phyloP scores from a whole-genome alignment of 92 coral and sea anemone genomes.

The Bergia puertoricense region DNA sequence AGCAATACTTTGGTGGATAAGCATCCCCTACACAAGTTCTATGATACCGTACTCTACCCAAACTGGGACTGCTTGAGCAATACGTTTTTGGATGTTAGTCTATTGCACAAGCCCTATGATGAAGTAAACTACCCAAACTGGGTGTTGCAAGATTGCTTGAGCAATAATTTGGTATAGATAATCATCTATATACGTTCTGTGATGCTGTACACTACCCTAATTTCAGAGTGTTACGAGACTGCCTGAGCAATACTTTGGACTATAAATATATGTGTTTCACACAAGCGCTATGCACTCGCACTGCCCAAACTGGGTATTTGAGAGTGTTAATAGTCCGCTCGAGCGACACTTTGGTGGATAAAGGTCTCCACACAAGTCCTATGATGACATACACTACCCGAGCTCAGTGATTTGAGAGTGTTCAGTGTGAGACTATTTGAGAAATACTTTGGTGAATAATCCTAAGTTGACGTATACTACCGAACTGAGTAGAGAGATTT shows the following conservation, averaged over 20 bases:
- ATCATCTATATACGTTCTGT: slow-evolving; percentile 58
- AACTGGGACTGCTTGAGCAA: slow-evolving; percentile 51
- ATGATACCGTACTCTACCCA: slow-evolving; percentile 71
- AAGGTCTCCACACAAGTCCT: slow-evolving; percentile 59
- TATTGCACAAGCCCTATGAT: slow-evolving; percentile 75
- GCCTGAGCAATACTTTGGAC: no score
- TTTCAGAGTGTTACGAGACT: no score
- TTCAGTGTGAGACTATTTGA: no score
- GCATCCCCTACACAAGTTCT: slow-evolving; percentile 60
- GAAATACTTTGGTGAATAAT: no score
- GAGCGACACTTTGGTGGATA: slow-evolving; percentile 48
- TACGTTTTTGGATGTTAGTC: slow-evolving; percentile 26
- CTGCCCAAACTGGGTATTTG: slow-evolving; percentile 49
- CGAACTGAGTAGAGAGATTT: no score
- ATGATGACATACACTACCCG: slow-evolving; percentile 76
- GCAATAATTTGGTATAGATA: slow-evolving; percentile 40
- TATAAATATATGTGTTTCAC: no score
- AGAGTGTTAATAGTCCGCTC: slow-evolving; percentile 44
- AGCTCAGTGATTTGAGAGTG: not conserved
- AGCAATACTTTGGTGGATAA: slow-evolving; percentile 48
- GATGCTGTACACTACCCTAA: slow-evolving; percentile 75
- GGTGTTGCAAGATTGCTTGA: slow-evolving; percentile 61
- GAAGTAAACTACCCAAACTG: slow-evolving; percentile 68
- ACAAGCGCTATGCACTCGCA: not conserved
- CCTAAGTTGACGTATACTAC: no score